Evolutionary conservation across 1,140 invertebrate species (phyloP).

Genomic region (Stegodyphus mimosarum): DNA sequence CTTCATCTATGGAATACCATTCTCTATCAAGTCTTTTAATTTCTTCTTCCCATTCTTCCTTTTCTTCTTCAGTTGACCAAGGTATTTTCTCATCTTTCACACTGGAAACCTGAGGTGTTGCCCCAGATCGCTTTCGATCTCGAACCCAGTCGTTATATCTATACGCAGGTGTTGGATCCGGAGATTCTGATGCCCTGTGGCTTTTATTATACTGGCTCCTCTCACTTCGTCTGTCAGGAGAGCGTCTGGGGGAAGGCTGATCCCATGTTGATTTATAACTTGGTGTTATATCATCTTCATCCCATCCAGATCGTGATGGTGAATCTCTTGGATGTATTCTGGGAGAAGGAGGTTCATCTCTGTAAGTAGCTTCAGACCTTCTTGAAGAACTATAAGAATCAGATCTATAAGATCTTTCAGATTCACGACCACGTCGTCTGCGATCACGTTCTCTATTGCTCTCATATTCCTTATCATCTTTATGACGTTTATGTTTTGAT

Average conservation of each 20-base stretch:
- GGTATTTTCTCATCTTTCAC: constrained; percentile 48
- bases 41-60: constrained; percentile 73
- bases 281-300: constrained; percentile 42
- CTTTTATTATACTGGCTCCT: constrained; percentile 61
- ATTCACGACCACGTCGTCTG: constrained; percentile 51
- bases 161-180: constrained; percentile 84
- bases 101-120: constrained; percentile 65
- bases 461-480: constrained; percentile 64
- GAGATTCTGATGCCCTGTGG: constrained; percentile 69
- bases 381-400: constrained; percentile 12
- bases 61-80: constrained; percentile 47
- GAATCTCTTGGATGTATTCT: constrained; percentile 57
- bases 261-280: constrained; percentile 82
- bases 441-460: not conserved
- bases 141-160: constrained; percentile 83
- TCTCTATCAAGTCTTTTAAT: constrained; percentile 92
- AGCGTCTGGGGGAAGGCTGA: constrained; percentile 83
- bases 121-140: constrained; percentile 74
- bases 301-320: constrained; percentile 44
- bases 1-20: constrained; percentile 96
- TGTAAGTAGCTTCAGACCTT: constrained; percentile 8
- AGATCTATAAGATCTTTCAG: constrained; percentile 50
- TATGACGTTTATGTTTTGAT: constrained; percentile 67
- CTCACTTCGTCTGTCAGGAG: constrained; percentile 55
- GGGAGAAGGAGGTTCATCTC: constrained; percentile 52